Evolutionary conservation across 2,888 invertebrate species (phyloP).

Genomic region (Calliopum simillimum): DNA sequence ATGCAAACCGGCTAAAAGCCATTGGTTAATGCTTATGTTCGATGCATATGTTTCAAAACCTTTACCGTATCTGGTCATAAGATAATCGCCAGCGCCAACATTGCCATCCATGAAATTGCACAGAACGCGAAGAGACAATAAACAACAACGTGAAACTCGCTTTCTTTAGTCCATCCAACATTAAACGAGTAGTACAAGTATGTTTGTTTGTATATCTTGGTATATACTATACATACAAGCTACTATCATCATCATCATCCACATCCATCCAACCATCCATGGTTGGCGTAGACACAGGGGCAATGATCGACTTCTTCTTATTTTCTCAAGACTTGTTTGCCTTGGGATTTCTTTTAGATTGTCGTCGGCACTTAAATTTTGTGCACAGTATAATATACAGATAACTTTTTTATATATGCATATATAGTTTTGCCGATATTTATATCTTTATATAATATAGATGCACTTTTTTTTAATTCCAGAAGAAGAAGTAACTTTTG

Average conservation of each 20-base stretch:
- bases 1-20: slow-evolving; percentile 1
- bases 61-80: slow-evolving; percentile 10
- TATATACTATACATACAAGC: neutral
- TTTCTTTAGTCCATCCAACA: slow-evolving; percentile 40
- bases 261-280: neutral
- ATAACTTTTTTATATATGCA: neutral
- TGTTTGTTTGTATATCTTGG: no score
- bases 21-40: neutral
- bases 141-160: slow-evolving; percentile 34
- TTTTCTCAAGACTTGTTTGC: slow-evolving; percentile 60
- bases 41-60: slow-evolving; percentile 11
- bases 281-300: slow-evolving; percentile 35
- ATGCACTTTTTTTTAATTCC: neutral
- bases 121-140: slow-evolving; percentile 23
- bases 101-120: slow-evolving; percentile 23
- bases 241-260: no score
- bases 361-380: slow-evolving; percentile 20
- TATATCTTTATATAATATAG: neutral
- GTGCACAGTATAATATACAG: neutral
- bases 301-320: slow-evolving; percentile 49
- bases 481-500: no score
- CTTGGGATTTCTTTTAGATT: slow-evolving; percentile 56
- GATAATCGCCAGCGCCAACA: neutral
- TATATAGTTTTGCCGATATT: slow-evolving; percentile 8
- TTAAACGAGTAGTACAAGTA: slow-evolving; percentile 3